These are phyloP conservation scores for Papilio dardanus DNA, from an alignment of 1,140 invertebrate genomes.

Conservation along the genomic window DNA sequence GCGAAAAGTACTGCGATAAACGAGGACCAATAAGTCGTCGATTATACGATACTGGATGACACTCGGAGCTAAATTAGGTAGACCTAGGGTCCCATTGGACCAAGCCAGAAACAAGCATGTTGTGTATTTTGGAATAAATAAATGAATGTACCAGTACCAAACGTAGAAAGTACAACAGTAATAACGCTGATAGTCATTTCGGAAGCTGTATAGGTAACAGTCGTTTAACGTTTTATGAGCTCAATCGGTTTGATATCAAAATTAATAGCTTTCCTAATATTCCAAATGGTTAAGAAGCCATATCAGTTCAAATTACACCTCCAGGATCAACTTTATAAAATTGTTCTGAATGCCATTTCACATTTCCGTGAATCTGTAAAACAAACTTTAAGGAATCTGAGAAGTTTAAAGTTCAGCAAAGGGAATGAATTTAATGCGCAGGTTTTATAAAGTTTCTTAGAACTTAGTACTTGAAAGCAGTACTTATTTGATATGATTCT, in stretches of 20 bases:
- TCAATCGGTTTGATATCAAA: not conserved
- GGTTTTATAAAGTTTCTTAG: not conserved
- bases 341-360: not conserved
- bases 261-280: not conserved
- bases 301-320: not conserved
- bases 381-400: not conserved
- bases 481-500: not conserved
- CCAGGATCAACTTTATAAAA: not conserved
- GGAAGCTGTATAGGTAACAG: not conserved
- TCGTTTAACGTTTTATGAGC: not conserved
- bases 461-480: not conserved
- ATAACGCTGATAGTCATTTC: not conserved
- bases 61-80: no score
- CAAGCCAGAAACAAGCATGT: no score
- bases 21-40: no score
- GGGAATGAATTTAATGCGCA: not conserved
- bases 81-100: no score
- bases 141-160: no score
- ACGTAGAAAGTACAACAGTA: no score
- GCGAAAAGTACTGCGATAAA: no score
- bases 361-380: conserved; percentile 9
- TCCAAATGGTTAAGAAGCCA: not conserved
- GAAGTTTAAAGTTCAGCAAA: not conserved
- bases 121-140: no score
- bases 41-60: no score